Evolutionary conservation across 2,113 vertebrate genomes (phyloP), one percentile per base, ranked within the genome.

Genomic region (Syngnathoides biaculeatus): DNA sequence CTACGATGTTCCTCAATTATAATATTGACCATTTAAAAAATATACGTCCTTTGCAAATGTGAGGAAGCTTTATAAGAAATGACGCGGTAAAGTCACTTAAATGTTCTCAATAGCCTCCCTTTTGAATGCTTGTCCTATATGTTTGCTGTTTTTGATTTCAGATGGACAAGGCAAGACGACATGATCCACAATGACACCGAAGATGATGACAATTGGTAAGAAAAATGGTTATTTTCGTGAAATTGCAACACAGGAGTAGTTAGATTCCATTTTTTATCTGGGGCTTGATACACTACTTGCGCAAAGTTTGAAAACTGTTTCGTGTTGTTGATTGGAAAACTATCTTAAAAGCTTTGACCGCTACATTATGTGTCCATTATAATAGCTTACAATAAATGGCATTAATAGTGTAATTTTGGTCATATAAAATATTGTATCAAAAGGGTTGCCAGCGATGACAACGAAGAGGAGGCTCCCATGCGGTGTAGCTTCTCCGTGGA

Each of bases 401-500:
- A 22, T 12, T 55, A 27, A 14, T 12, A 26, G 1, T 55, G 26
- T 14, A 12, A 10, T 65, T 12, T 45, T 0, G 67, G 27, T 62
- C 12, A 55, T 12, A 55, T 26, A 26, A 57, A 30, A 50, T 50
- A 1, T 52, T 30, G 14, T 30, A 26, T 27, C 26, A 58, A 4
- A 64, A 88, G 82, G 87, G 79, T 42, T 67, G 74, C 62, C 52
- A 81, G 80, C 64, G 77, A 82, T 62, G 79, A 87, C 26, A 86
- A 85, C 60, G 85, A 82, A 52, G 89, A 91, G 52, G 85, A 84
- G 69, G 79, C 62, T 55, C 88, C 88, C 43, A 92, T 93, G 66
- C 91, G 86, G 69, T 87, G 90, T 1, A 92, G 89, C 61, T 93
- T 93, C 79, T 93, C 92, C 0, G 91, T 93, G 1, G 92, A 93